phyloP scores from a whole-genome alignment of 2,797 vertebrate genomes.

The Squalus acanthias region DNA sequence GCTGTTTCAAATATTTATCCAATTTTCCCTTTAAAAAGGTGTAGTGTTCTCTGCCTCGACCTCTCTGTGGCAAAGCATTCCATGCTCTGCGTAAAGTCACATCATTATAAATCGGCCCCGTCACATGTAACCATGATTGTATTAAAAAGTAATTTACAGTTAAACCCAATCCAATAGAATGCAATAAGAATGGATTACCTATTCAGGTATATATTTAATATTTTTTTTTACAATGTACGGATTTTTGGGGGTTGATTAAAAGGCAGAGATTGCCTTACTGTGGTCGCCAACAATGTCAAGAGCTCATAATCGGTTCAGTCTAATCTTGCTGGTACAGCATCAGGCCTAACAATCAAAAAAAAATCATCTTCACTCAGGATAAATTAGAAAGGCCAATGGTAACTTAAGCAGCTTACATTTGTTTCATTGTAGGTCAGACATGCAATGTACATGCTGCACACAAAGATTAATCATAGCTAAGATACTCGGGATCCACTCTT shows the following conservation, averaged over 20 bases:
- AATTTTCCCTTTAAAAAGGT: neutral
- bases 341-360: neutral
- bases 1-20: neutral
- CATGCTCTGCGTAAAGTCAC: neutral
- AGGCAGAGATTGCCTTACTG: neutral
- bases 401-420: neutral
- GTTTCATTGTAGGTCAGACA: neutral
- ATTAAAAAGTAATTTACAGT: neutral
- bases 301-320: neutral
- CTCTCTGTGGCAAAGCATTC: neutral
- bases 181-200: neutral
- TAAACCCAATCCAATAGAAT: neutral
- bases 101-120: neutral
- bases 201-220: neutral
- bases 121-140: neutral
- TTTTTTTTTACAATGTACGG: neutral
- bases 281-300: neutral
- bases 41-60: neutral
- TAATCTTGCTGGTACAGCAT: neutral
- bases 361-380: neutral
- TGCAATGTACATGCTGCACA: neutral
- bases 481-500: neutral
- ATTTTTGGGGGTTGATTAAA: neutral
- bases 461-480: slow-evolving; percentile 8
- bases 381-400: neutral